Base-by-base conservation (phyloP, 2,888 invertebrate genomes). In the Thereva nobilitata region DNA sequence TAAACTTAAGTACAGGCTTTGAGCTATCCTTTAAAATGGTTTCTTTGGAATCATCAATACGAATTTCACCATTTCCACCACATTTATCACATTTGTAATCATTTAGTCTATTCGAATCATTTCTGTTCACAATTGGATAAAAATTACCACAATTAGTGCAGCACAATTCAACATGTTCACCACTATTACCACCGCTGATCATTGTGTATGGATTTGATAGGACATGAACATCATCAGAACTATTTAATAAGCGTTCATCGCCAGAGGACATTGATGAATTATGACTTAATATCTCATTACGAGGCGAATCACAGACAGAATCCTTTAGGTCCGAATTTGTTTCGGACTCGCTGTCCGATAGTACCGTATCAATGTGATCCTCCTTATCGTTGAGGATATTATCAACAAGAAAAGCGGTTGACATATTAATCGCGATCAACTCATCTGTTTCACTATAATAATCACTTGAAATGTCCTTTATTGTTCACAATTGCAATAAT, bases 1-100 rank as follows among this genome's bases (percentile, higher is more conserved):
- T 94, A 82, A 95, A 95, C 82, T 94, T 94, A 74, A 94, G 84
- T 76, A 92, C 86, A 23, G 93, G 93, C 75, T 92, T 92, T 75
- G 82, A 84, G 69, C 82, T 71, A 73, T 80, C 82, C 76, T 82
- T 81, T 47, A 82, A 72, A 45, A 80, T 75, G 45, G 81, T 80
- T 57, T 74, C 72, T 66, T 74, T 74, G 4, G 64, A 57, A 57
- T 67, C 66, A 37, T 67, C 64, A 41, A 69, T 64, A 23, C 69
- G 67, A 45, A 69, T 67, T 12, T 67, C 69, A 35, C 61, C 69
- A 57, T 67, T 68, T 12, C 64, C 59, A 64, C 72, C 71, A 70
- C 78, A 79, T 71, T 79, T 77, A 74, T 76, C 76, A 76, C 78
- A 79, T 72, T 76, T 77, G 65, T 75, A 76, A 71, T 75, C 74